Base-by-base conservation (phyloP, 2,888 invertebrate genomes). In the Gortyna flavago region DNA sequence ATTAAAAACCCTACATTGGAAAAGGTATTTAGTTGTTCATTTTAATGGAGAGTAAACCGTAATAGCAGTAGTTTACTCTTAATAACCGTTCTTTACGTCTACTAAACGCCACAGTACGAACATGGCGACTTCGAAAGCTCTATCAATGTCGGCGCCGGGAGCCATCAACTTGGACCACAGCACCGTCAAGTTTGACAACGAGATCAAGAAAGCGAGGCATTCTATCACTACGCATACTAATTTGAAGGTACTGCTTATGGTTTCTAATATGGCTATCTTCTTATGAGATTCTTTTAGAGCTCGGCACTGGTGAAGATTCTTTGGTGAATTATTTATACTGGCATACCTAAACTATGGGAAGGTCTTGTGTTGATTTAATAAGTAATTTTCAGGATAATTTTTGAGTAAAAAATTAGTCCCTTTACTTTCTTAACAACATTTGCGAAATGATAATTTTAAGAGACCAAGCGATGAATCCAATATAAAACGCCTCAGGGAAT, bases 91-190 rank as follows among this genome's bases (percentile, higher is more conserved):
- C 7, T 5, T 16, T 18, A 51, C 59, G 32, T 72, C 68, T 75
- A 16, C 18, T 18, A 35, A 73, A 69, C 68, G 64, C 61, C 80
- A 72, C 93, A 97, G 97, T 91, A 97, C 97, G 87, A 97, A 98
- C 91, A 97, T 98, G 93, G 97, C 98, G 90, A 97, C 97, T 9
- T 97, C 98, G 35, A 97, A 98, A 91, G 97, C 97, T 2, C 96
- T 98, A 91, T 98, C 98, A 87, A 97, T 98, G 95, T 99, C 99
- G 0, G 99, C 99, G 0, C 99, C 99, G 0, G 98, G 98, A 77
- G 98, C 98, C 69, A 98, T 99, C 89, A 98, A 98, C 91, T 94
- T 98, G 84, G 98, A 98, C 71, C 97, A 97, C 89, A 96, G 97
- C 2, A 97, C 97, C 1, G 98, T 98, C 2, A 98, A 98, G 93